Conservation (phyloP, 2,113 vertebrate species). For the Atrichornis clamosus region DNA sequence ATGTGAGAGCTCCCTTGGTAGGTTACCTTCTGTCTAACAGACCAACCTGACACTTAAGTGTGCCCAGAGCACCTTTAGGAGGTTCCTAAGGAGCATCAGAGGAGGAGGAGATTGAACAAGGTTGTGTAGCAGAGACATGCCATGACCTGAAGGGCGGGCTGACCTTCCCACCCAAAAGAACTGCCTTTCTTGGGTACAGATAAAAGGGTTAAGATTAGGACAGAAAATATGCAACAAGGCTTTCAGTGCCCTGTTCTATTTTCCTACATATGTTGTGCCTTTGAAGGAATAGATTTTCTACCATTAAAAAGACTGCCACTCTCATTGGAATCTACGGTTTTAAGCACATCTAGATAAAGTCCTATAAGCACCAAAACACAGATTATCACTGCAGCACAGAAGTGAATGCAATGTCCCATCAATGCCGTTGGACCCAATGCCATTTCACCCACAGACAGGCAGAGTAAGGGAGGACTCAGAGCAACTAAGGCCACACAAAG, state of each 20-base stretch:
- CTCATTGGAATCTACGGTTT: not conserved
- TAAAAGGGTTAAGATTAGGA: not conserved
- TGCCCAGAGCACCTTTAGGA: not conserved
- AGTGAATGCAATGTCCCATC: not conserved
- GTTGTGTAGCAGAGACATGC: not conserved
- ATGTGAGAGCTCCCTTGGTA: not conserved
- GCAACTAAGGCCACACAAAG: not conserved
- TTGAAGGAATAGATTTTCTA: not conserved
- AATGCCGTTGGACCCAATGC: not conserved
- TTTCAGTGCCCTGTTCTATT: not conserved
- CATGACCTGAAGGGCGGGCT: not conserved
- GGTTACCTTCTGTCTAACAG: conserved; percentile 4
- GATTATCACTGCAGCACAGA: not conserved
- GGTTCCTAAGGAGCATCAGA: not conserved
- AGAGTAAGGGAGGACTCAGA: not conserved
- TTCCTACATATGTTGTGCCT: fast-evolving
- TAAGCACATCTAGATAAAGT: not conserved
- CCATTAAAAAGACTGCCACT: not conserved
- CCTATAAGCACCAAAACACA: not conserved
- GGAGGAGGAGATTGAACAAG: not conserved
- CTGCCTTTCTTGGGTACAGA: not conserved
- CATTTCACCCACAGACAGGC: not conserved
- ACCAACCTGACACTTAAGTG: not conserved
- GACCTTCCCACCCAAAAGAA: not conserved
- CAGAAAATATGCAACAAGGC: not conserved